Evolutionary conservation across 2,888 invertebrate genomes (phyloP), one percentile per base, ranked within the genome.

Genomic region (Folsomia candida): DNA sequence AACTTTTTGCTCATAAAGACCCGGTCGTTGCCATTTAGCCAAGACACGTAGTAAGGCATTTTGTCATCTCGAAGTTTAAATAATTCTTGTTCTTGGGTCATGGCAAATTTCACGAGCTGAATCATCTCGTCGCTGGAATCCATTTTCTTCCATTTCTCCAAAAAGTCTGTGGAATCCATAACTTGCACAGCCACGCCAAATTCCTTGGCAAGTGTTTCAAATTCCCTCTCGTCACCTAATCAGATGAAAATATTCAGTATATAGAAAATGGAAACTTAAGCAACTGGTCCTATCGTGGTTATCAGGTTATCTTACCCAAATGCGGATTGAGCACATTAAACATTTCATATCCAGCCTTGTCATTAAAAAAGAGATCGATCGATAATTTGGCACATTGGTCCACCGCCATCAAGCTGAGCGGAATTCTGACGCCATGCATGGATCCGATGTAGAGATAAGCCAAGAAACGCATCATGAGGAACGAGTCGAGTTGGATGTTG

Each of bases 281-380:
- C n/a, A n/a, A n/a, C n/a, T n/a, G n/a, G n/a, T n/a, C n/a, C n/a
- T n/a, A n/a, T n/a, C n/a, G n/a, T n/a, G n/a, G n/a, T n/a, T n/a
- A n/a, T n/a, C n/a, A n/a, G n/a, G n/a, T n/a, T n/a, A n/a, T n/a
- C n/a, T n/a, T n/a, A n/a, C n/a, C 28, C 22, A 2, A 73, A 18
- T 68, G 68, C 1, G 22, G 29, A 28, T 66, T 54, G 1, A 20
- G 3, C 25, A 69, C 14, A 27, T 59, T 64, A 60, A 59, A 65
- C 26, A 69, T 58, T n/a, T 65, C 69, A 20, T 51, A n/a, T n/a
- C n/a, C n/a, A n/a, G n/a, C n/a, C n/a, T n/a, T n/a, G n/a, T n/a
- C n/a, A n/a, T n/a, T n/a, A n/a, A n/a, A n/a, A n/a, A n/a, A n/a
- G n/a, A n/a, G n/a, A n/a, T n/a, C n/a, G n/a, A n/a, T n/a, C n/a